These are phyloP conservation scores for Cassiopea xamachana DNA, from an alignment of 30 jellyfish, hydroid and myxozoan genomes.

Conservation along the genomic window DNA sequence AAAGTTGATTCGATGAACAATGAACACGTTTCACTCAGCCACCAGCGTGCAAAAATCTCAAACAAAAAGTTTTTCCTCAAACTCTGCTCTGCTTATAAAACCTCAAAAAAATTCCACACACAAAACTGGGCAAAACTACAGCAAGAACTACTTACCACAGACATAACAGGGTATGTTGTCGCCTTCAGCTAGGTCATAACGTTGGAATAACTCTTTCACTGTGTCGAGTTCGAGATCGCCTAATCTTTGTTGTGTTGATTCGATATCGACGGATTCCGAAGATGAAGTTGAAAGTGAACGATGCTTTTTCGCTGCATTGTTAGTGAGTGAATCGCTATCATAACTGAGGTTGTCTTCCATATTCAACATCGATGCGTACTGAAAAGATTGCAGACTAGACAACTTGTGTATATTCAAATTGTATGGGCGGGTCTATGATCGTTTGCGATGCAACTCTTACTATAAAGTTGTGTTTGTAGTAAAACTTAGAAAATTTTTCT, in stretches of 20 bases:
- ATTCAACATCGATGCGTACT: not conserved
- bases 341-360: slow-evolving; percentile 37
- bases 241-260: slow-evolving; percentile 44
- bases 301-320: slow-evolving; percentile 50
- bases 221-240: slow-evolving; percentile 88
- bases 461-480: slow-evolving; percentile 61
- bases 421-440: slow-evolving; percentile 62
- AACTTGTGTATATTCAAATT: not conserved
- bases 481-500: slow-evolving; percentile 47
- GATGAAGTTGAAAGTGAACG: slow-evolving; percentile 85
- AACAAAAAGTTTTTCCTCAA: slow-evolving; percentile 16
- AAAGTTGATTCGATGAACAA: not conserved
- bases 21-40: slow-evolving; percentile 8
- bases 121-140: not conserved
- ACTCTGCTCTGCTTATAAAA: not conserved
- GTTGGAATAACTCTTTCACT: slow-evolving; percentile 83
- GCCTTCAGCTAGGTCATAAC: slow-evolving; percentile 87
- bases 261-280: slow-evolving; percentile 62
- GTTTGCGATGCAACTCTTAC: slow-evolving; percentile 10
- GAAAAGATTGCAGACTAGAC: not conserved
- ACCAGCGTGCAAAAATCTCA: slow-evolving; percentile 7
- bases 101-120: slow-evolving; percentile 21
- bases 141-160: slow-evolving; percentile 79
- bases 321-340: slow-evolving; percentile 32
- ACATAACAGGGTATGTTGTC: slow-evolving; percentile 92